Evolutionary conservation across 2,113 vertebrate species (phyloP), one percentile per base, ranked within the genome.

Genomic region (Hippopotamus amphibius): DNA sequence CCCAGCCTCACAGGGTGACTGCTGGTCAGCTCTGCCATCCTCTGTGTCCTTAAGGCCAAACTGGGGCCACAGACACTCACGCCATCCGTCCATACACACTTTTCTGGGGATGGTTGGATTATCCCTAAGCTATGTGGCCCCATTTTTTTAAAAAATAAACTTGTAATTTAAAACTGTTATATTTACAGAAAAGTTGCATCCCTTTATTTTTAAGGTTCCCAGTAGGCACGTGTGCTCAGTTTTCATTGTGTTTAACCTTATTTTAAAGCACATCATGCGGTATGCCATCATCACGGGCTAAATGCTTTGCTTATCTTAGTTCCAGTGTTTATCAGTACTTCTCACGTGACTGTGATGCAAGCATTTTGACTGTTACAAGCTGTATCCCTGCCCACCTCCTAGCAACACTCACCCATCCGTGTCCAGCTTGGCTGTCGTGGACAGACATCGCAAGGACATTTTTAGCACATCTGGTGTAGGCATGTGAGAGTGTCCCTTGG

Each of bases 401-500:
- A 17, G 55, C 0, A 6, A 46, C 21, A 2, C 28, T n/a, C 55
- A 17, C 7, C 5, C 1, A 1, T 24, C 55, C 0, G 0, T 24
- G 30, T 12, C 26, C 21, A n/a, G 19, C 17, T 4, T 22, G 8
- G 17, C 41, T 16, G 5, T 33, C 5, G 0, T 15, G 28, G 6
- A 2, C 26, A 3, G 7, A 22, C n/a, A 24, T 22, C 2, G 37
- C 16, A 15, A 6, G 85, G 50, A 33, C 7, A 2, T 72, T 30
- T n/a, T 6, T 12, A 61, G 13, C 1, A 0, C 3, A 4, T 26
- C 6, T 88, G 5, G 57, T 12, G 16, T 4, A 46, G 55, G 41
- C 12, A 4, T 24, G 69, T 0, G 0, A 59, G 13, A 14, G 5
- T 14, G 1, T 46, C 22, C 7, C 16, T 48, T 30, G 30, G 15